Conservation (phyloP, 2,113 vertebrate species). For the Channa maculata region DNA sequence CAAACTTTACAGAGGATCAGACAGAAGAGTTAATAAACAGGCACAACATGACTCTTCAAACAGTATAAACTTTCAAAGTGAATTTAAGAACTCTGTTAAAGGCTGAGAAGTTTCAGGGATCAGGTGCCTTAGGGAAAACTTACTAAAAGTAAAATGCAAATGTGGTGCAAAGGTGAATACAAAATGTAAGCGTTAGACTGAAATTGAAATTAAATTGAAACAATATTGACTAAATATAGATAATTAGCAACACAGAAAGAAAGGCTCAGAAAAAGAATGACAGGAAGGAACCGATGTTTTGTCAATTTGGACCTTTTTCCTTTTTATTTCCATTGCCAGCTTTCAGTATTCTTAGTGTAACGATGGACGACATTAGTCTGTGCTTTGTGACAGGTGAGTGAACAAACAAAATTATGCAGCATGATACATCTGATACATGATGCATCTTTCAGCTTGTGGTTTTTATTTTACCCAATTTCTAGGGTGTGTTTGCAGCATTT, state of each 20-base stretch:
- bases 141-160: background rate
- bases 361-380: background rate
- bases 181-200: background rate
- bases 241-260: background rate
- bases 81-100: slow-evolving; percentile 27
- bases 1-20: slow-evolving; percentile 66
- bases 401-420: slow-evolving; percentile 1
- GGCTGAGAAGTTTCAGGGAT: slow-evolving; percentile 1
- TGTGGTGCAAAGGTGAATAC: background rate
- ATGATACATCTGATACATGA: background rate
- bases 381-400: background rate
- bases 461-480: slow-evolving; percentile 12
- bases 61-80: slow-evolving; percentile 73
- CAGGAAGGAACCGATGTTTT: too few species aligned
- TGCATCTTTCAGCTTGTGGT: background rate
- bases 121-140: slow-evolving; percentile 16
- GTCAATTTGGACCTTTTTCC: too few species aligned
- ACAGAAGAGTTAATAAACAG: slow-evolving; percentile 72
- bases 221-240: background rate
- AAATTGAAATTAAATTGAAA: background rate
- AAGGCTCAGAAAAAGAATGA: background rate
- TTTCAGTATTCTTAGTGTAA: background rate
- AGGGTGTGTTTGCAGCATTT: background rate
- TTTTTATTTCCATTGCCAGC: too few species aligned
- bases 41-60: slow-evolving; percentile 76